These are phyloP conservation scores for Eurystomus glaucurus DNA, from an alignment of 2,797 vertebrate species.

Conservation along the genomic window DNA sequence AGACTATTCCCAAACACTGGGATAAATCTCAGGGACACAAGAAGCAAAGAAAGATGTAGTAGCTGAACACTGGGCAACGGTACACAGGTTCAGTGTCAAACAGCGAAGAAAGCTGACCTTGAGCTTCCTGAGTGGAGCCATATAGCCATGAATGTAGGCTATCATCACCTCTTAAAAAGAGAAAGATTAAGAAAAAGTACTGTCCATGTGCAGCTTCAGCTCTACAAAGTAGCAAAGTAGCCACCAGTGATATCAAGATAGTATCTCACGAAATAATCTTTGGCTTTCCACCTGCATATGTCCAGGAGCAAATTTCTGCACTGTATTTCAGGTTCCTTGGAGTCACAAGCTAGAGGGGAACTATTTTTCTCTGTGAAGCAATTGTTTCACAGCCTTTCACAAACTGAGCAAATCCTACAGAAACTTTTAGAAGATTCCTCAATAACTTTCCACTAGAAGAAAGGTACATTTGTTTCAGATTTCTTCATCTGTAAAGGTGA, in stretches of 20 bases:
- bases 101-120: background rate
- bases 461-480: conserved; percentile 35
- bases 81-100: background rate
- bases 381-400: background rate
- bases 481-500: conserved; percentile 11
- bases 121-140: background rate
- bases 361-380: background rate
- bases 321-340: background rate
- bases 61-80: background rate
- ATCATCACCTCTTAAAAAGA: background rate
- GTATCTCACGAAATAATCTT: background rate
- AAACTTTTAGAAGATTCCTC: conserved; percentile 27
- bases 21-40: background rate
- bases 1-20: background rate
- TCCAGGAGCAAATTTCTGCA: background rate
- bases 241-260: background rate
- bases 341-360: background rate
- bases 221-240: background rate
- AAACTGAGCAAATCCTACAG: background rate
- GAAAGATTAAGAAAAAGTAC: background rate
- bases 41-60: background rate
- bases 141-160: background rate
- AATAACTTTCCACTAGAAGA: conserved; percentile 20
- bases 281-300: accelerated
- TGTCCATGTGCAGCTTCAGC: background rate